phyloP scores from a whole-genome alignment of 1,140 invertebrate genomes.

The Achroia grisella region DNA sequence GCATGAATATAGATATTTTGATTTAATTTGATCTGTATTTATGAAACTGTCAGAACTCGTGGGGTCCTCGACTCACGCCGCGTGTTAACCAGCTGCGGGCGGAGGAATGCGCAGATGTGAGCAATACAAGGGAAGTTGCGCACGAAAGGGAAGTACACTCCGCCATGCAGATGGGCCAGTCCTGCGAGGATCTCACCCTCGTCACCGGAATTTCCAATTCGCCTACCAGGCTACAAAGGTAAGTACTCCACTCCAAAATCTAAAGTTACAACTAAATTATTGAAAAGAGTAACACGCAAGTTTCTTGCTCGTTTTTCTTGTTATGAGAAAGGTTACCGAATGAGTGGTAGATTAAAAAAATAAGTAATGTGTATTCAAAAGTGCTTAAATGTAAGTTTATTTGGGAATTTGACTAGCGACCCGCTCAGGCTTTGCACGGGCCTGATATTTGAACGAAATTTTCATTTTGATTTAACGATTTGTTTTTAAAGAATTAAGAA shows the following conservation, averaged over 20 bases:
- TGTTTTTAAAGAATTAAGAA: too few relatives aligned
- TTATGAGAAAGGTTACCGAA: too few relatives aligned
- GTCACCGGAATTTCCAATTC: slow-evolving; percentile 75
- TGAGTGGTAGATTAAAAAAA: too few relatives aligned
- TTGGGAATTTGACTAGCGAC: slow-evolving; percentile 43
- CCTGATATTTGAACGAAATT: too few relatives aligned
- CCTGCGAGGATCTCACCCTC: slow-evolving; percentile 89
- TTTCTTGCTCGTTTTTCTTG: neutral
- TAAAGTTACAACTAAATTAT: too few relatives aligned
- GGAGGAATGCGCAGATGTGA: slow-evolving; percentile 89
- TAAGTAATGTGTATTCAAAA: too few relatives aligned
- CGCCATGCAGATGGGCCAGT: slow-evolving; percentile 92
- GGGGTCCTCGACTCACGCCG: slow-evolving; percentile 80
- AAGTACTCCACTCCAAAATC: slow-evolving; percentile 21
- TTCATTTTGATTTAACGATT: too few relatives aligned
- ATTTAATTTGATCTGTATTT: too few relatives aligned
- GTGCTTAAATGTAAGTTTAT: too few relatives aligned
- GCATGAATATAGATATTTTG: too few relatives aligned
- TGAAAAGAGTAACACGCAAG: too few relatives aligned
- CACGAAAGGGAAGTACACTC: slow-evolving; percentile 91
- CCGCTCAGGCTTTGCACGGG: too few relatives aligned
- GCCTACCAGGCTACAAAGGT: slow-evolving; percentile 60
- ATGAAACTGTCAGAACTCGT: slow-evolving; percentile 27
- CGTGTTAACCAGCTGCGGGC: slow-evolving; percentile 89
- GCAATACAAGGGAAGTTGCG: slow-evolving; percentile 87